These are phyloP conservation scores for Antechinus flavipes DNA, from an alignment of 2,113 vertebrate genomes.

Conservation along the genomic window DNA sequence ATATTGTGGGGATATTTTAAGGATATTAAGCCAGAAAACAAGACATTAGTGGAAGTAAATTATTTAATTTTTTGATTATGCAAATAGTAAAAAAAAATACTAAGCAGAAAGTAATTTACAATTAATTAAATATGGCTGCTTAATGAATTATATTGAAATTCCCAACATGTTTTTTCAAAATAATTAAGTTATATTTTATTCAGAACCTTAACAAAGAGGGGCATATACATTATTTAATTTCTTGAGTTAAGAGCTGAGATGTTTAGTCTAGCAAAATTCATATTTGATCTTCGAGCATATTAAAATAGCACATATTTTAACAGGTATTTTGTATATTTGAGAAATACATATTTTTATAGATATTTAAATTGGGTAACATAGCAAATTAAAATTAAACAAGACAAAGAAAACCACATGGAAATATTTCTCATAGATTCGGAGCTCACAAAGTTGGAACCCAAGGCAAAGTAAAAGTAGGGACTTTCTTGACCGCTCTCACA, in stretches of 20 bases:
- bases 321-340: not conserved
- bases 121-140: not conserved
- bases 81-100: not conserved
- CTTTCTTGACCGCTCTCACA: too few relatives aligned
- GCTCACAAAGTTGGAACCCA: too few relatives aligned
- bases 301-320: not conserved
- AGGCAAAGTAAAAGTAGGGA: too few relatives aligned
- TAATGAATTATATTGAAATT: conserved; percentile 3
- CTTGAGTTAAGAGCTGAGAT: conserved; percentile 24
- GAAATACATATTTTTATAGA: too few relatives aligned
- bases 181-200: not conserved
- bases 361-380: not conserved
- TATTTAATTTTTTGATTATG: conserved; percentile 30
- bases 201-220: conserved; percentile 3
- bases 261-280: conserved; percentile 22
- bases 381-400: conserved; percentile 5
- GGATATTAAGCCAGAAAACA: too few relatives aligned
- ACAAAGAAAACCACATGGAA: not conserved
- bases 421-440: too few relatives aligned
- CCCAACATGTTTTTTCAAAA: conserved; percentile 31
- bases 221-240: not conserved
- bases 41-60: too few relatives aligned
- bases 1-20: too few relatives aligned
- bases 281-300: conserved; percentile 20
- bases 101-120: conserved; percentile 1